phyloP scores from a whole-genome alignment of 2,797 vertebrate genomes.

The Cossypha caffra region DNA sequence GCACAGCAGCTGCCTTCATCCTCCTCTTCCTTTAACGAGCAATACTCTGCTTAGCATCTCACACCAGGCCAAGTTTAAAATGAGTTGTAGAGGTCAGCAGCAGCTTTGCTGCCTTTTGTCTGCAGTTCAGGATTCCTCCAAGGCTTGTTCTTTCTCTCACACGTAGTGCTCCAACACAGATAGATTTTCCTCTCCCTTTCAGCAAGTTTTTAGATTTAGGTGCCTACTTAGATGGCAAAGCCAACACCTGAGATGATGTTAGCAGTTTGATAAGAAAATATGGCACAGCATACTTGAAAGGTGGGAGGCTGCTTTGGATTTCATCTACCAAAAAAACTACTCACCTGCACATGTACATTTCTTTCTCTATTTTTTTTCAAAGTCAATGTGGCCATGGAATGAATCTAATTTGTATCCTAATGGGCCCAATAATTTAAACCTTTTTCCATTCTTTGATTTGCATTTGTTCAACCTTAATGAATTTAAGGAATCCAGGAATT shows the following conservation, averaged over 20 bases:
- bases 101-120: neutral
- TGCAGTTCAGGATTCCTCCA: neutral
- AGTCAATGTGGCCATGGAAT: neutral
- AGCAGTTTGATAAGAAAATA: neutral
- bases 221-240: neutral
- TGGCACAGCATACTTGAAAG: neutral
- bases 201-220: neutral
- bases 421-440: neutral
- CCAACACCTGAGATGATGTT: neutral
- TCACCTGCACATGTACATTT: rapidly evolving
- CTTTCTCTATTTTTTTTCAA: neutral
- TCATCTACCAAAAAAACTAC: neutral
- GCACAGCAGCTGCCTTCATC: conserved; percentile 41
- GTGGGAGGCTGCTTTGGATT: neutral
- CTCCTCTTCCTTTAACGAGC: neutral
- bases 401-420: neutral
- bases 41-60: neutral
- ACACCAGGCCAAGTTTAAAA: neutral
- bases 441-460: neutral
- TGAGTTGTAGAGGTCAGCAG: neutral
- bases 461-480: neutral
- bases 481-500: neutral
- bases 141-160: neutral
- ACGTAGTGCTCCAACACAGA: rapidly evolving
- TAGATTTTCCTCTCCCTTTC: neutral